Evolutionary conservation across 2,797 vertebrate species (phyloP).

Genomic region (Chromis chromis): DNA sequence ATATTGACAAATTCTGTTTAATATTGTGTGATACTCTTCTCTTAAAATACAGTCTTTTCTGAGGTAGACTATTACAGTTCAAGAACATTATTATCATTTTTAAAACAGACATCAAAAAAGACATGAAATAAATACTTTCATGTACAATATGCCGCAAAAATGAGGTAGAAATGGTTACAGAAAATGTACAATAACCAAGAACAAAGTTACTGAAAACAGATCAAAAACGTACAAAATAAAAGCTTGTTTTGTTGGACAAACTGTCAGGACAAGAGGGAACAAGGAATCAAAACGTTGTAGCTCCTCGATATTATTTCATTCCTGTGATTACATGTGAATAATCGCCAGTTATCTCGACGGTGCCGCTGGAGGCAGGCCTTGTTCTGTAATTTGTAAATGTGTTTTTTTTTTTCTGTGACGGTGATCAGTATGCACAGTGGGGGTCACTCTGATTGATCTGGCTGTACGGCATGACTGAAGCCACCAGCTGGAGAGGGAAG

Average conservation of each 20-base stretch:
- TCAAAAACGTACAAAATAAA: constrained; percentile 80
- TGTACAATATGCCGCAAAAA: constrained; percentile 97
- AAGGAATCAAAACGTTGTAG: constrained; percentile 21
- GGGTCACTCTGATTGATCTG: constrained; percentile 82
- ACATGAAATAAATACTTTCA: constrained; percentile 99
- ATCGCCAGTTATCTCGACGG: constrained; percentile 19
- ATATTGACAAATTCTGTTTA: constrained; percentile 94
- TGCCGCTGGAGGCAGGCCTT: constrained; percentile 16
- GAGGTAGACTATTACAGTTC: constrained; percentile 98
- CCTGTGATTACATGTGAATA: constrained; percentile 46
- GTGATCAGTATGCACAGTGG: constrained; percentile 77
- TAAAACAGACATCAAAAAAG: constrained; percentile 91
- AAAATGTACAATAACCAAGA: constrained; percentile 88
- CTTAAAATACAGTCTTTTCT: constrained; percentile 99
- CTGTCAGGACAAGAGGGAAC: constrained; percentile 54
- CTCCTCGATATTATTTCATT: constrained; percentile 31
- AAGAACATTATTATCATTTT: constrained; percentile 91
- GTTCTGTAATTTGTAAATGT: constrained; percentile 61
- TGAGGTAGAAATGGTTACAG: constrained; percentile 99
- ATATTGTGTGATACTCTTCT: constrained; percentile 97
- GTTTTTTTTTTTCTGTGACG: constrained; percentile 66
- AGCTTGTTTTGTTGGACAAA: constrained; percentile 86
- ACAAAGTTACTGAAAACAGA: constrained; percentile 82
- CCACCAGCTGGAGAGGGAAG: constrained; percentile 84
- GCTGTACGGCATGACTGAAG: constrained; percentile 80